Evolutionary conservation across 2,888 invertebrate species (phyloP).

Genomic region (Aradus depressus): DNA sequence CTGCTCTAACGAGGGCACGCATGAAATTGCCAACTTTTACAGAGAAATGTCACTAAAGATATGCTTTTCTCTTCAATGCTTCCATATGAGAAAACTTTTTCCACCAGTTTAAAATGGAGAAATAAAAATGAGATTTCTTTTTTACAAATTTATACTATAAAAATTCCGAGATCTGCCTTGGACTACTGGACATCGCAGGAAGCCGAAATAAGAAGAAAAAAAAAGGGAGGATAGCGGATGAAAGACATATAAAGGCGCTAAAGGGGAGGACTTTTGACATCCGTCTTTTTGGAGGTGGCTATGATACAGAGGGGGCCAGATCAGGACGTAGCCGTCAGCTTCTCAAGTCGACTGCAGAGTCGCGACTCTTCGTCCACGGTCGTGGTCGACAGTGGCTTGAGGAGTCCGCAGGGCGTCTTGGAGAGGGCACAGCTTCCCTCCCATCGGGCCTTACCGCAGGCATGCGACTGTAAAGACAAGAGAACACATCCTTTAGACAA

Average conservation of each 20-base stretch:
- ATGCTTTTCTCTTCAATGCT: too few relatives aligned
- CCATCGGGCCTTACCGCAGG: slow-evolving; percentile 60
- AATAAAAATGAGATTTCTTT: too few relatives aligned
- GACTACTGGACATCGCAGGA: too few relatives aligned
- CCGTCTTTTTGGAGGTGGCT: background rate
- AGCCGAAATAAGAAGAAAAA: too few relatives aligned
- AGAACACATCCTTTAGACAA: too few relatives aligned
- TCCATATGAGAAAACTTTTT: too few relatives aligned
- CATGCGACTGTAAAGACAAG: slow-evolving; percentile 49
- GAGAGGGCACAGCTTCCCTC: slow-evolving; percentile 47
- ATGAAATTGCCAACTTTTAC: too few relatives aligned
- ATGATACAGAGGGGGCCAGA: background rate
- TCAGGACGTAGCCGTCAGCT: slow-evolving; percentile 13
- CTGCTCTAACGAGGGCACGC: too few relatives aligned
- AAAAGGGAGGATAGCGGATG: slow-evolving; percentile 16
- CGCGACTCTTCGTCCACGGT: slow-evolving; percentile 6
- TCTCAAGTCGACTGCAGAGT: slow-evolving; percentile 15
- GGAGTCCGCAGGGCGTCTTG: slow-evolving; percentile 9
- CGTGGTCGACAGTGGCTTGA: background rate
- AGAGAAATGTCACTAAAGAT: too few relatives aligned
- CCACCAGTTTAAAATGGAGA: too few relatives aligned
- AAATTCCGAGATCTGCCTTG: too few relatives aligned
- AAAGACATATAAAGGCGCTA: slow-evolving; percentile 11
- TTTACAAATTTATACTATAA: too few relatives aligned
- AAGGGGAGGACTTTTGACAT: background rate